phyloP scores from a whole-genome alignment of 2,797 vertebrate species.

The Enteromius afrohamiltoni region DNA sequence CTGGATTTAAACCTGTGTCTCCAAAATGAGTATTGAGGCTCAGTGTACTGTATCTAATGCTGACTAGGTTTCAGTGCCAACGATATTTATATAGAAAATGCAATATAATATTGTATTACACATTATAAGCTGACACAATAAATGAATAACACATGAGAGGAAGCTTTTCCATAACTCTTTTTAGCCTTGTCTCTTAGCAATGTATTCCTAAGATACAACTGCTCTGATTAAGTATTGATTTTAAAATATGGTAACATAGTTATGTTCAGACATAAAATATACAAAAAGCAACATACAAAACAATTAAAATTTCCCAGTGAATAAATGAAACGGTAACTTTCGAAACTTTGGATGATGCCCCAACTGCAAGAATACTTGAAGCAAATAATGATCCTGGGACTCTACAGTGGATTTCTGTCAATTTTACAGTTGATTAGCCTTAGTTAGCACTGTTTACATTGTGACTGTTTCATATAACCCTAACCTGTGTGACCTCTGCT shows the following conservation, averaged over 20 bases:
- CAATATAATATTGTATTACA: not conserved
- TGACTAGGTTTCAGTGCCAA: not conserved
- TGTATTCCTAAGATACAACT: not conserved
- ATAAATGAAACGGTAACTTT: conserved; percentile 30
- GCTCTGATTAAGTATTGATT: not conserved
- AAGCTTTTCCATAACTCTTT: not conserved
- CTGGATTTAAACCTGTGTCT: not conserved
- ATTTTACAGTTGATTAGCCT: not conserved
- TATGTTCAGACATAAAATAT: conserved; percentile 4
- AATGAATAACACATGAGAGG: not conserved
- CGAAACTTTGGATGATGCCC: conserved; percentile 21
- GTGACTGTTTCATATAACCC: conserved; percentile 1
- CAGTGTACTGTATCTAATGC: not conserved
- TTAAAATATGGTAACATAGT: conserved; percentile 5
- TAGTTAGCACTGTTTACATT: not conserved
- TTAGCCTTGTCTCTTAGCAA: not conserved
- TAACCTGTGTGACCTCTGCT: conserved; percentile 37
- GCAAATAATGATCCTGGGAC: not conserved
- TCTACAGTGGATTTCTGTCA: not conserved
- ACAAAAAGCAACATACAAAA: conserved; percentile 38
- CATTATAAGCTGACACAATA: not conserved
- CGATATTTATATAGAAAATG: not conserved
- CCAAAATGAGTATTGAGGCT: not conserved
- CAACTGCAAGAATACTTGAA: conserved; percentile 28
- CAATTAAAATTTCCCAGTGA: conserved; percentile 18